phyloP scores from a whole-genome alignment of 2,888 invertebrate genomes.

The Caenorhabditis becei region DNA sequence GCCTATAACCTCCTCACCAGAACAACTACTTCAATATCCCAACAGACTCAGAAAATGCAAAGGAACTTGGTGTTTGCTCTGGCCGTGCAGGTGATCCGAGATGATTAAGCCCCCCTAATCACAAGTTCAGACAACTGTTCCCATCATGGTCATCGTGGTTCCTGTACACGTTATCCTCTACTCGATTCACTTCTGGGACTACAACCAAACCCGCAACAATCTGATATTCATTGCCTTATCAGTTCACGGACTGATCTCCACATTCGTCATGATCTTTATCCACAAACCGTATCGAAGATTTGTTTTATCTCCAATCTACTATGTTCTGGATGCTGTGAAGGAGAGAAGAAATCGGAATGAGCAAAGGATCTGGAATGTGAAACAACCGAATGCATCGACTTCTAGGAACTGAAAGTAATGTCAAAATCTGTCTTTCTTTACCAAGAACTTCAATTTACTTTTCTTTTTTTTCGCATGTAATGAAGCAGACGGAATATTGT shows the following conservation, averaged over 20 bases:
- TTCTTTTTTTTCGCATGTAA: no score
- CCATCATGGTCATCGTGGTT: neutral
- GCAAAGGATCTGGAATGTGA: neutral
- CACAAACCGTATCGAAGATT: slow-evolving; percentile 35
- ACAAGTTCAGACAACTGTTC: neutral
- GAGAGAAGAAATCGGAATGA: neutral
- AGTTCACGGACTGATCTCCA: slow-evolving; percentile 20
- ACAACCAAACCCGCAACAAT: slow-evolving; percentile 23
- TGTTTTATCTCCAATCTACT: neutral
- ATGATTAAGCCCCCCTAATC: neutral
- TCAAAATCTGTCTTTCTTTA: no score
- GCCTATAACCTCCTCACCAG: neutral
- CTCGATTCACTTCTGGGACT: slow-evolving; percentile 5
- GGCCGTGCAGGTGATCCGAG: neutral
- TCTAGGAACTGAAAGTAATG: no score
- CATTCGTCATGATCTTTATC: slow-evolving; percentile 24
- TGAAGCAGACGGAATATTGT: no score
- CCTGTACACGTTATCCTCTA: neutral
- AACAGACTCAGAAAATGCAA: neutral
- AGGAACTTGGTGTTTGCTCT: neutral
- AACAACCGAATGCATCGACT: neutral
- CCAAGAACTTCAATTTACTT: no score
- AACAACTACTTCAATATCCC: neutral
- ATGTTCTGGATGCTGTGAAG: neutral
- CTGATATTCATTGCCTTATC: slow-evolving; percentile 6